A percentile compares a stretch with the other conserved stretches of the same genome.
Conservation (phyloP, 2,888 invertebrate genomes). For the Agonopterix subpropinquella region DNA sequence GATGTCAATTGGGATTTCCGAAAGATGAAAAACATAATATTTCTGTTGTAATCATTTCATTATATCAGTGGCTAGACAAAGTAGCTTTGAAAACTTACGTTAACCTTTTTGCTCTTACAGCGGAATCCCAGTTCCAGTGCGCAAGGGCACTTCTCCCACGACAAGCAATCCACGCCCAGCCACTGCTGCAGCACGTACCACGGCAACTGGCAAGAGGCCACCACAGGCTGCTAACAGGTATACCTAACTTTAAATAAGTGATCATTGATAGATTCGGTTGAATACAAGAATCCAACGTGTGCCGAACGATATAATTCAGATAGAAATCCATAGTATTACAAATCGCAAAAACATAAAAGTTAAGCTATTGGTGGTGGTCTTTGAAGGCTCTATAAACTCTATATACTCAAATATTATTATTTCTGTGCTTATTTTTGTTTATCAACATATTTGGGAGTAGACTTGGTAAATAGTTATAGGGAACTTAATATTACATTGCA, state of each 20-base stretch:
- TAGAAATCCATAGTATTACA: neutral
- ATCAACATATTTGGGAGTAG: too few relatives aligned
- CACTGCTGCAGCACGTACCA: conserved; percentile 24
- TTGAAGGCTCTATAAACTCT: neutral
- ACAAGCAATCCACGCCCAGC: conserved; percentile 41
- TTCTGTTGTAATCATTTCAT: neutral
- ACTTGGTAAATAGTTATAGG: too few relatives aligned
- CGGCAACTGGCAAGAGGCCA: conserved; percentile 41
- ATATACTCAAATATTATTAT: too few relatives aligned
- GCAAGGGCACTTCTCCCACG: conserved; percentile 61
- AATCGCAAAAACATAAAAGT: neutral
- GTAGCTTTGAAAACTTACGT: too few relatives aligned
- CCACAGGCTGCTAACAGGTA: conserved; percentile 63
- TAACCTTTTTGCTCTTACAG: conserved; percentile 22
- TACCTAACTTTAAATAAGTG: neutral
- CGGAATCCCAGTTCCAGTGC: conserved; percentile 74
- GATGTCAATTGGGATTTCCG: neutral
- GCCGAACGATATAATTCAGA: too few relatives aligned
- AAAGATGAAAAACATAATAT: neutral
- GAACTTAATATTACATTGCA: neutral
- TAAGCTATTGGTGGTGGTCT: neutral
- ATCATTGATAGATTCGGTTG: too few relatives aligned
- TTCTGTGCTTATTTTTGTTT: too few relatives aligned
- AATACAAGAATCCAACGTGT: too few relatives aligned
- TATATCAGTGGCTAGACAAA: too few relatives aligned